Evolutionary conservation across 1,140 invertebrate species (phyloP).

Genomic region (Platyura marginata): DNA sequence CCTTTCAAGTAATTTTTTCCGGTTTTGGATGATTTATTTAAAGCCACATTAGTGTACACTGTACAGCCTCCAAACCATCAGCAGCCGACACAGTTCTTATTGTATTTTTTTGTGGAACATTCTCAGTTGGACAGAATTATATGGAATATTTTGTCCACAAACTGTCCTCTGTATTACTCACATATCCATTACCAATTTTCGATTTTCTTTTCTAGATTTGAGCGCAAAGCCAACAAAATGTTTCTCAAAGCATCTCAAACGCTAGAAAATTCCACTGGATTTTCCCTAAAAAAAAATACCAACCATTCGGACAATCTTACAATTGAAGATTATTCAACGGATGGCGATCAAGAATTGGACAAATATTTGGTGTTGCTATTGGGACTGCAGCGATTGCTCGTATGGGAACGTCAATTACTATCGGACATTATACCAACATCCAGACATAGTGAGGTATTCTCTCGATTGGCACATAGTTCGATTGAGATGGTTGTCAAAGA

Average conservation of each 20-base stretch:
- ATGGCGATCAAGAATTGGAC: slow-evolving; percentile 71
- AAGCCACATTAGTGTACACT: too few species aligned
- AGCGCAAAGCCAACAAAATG: slow-evolving; percentile 75
- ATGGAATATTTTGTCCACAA: too few species aligned
- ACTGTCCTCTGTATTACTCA: too few species aligned
- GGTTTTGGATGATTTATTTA: too few species aligned
- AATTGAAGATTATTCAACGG: slow-evolving; percentile 46
- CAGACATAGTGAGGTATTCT: slow-evolving; percentile 66
- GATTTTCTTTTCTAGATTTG: slow-evolving; percentile 36
- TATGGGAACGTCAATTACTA: slow-evolving; percentile 68
- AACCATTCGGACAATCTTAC: slow-evolving; percentile 21
- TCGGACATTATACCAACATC: slow-evolving; percentile 65
- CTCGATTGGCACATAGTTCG: slow-evolving; percentile 64
- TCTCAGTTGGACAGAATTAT: too few species aligned
- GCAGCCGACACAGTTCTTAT: too few species aligned
- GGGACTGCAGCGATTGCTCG: slow-evolving; percentile 73
- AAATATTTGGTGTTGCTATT: slow-evolving; percentile 71
- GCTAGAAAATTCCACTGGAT: slow-evolving; percentile 50
- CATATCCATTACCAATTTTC: too few species aligned
- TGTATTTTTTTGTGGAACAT: too few species aligned
- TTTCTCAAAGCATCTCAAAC: slow-evolving; percentile 68
- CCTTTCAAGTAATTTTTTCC: too few species aligned
- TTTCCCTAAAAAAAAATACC: slow-evolving; percentile 29
- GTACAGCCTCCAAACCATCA: too few species aligned
- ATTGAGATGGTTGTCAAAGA: slow-evolving; percentile 71